These are phyloP conservation scores for Trachops cirrhosus DNA, from an alignment of 2,797 vertebrate genomes.

Conservation along the genomic window DNA sequence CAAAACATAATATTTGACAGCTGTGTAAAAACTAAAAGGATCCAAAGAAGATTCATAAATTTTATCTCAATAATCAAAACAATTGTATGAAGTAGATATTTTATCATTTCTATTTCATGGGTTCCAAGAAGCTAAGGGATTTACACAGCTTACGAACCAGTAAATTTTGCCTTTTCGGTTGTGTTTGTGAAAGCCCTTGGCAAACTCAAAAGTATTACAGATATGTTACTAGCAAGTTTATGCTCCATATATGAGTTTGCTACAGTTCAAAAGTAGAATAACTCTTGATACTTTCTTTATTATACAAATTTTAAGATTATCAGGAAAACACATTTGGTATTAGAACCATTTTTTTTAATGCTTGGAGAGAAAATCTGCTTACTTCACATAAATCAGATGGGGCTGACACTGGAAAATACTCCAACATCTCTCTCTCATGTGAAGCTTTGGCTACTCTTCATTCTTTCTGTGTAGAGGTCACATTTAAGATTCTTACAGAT, in stretches of 20 bases:
- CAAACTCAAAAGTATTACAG: not conserved
- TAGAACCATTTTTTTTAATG: not conserved
- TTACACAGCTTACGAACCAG: not conserved
- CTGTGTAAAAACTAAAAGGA: constrained; percentile 9
- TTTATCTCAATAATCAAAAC: constrained; percentile 57
- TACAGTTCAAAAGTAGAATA: not conserved
- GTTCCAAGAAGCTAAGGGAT: constrained; percentile 39
- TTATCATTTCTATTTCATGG: constrained; percentile 49
- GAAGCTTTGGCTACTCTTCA: constrained; percentile 37
- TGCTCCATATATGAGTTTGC: not conserved
- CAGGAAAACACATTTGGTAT: not conserved
- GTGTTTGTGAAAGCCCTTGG: not conserved
- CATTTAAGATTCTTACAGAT: not conserved
- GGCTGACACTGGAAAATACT: constrained; percentile 12
- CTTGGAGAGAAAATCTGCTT: constrained; percentile 7
- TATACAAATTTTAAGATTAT: not conserved
- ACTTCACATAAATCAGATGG: constrained; percentile 46
- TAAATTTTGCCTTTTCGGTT: not conserved
- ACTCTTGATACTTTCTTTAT: not conserved
- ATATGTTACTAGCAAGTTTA: not conserved
- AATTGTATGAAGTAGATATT: constrained; percentile 44
- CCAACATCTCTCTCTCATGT: constrained; percentile 43
- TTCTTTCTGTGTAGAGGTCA: constrained; percentile 7
- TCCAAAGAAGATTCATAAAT: constrained; percentile 49
- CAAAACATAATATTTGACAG: constrained; percentile 42